Evolutionary conservation across 2,113 vertebrate species (phyloP), one percentile per base, ranked within the genome.

Genomic region (Elanoides forficatus): DNA sequence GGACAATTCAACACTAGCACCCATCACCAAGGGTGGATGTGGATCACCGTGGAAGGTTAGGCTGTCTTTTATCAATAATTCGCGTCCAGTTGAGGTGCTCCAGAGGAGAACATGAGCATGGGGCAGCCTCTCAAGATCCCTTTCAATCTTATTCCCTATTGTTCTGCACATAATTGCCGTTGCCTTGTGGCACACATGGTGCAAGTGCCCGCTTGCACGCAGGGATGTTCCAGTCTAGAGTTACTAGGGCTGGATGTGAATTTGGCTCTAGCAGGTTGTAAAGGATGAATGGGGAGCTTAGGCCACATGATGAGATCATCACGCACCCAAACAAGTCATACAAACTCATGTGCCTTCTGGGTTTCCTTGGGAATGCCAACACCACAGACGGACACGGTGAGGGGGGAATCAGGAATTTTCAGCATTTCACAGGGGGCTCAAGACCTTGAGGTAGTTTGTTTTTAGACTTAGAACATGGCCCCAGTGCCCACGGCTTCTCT

Each of bases 51-150:
- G 53, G 52, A 66, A 78, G 47, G 13, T 20, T 15, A 59, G 17
- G 71, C 58, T 53, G 26, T 45, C 32, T 79, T 21, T 36, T 79
- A 8, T 29, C 66, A 73, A 23, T 21, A 83, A 68, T 5, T 6
- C 0, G 0, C 2, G 4, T 17, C 53, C 17, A 50, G 27, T 0
- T n/a, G 72, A 56, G 72, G 59, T 73, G 53, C 72, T 67, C 55
- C 58, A 66, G 47, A 66, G 63, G 10, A 90, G 45, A 78, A 38
- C 5, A 66, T 9, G 9, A 66, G 65, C 56, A 36, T 5, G 17
- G 53, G 15, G n/a, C 48, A 63, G 43, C 13, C 40, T 81, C 48
- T 86, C 70, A 65, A 75, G 56, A 58, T 36, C 36, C 15, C 62
- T 56, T 58, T 81, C 53, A 26, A 63, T 27, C 43, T 42, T 23